A percentile compares a stretch with the other conserved stretches of the same genome.
Evolutionary conservation across 2,113 vertebrate species (phyloP).

Genomic region (Poeciliopsis retropinna): DNA sequence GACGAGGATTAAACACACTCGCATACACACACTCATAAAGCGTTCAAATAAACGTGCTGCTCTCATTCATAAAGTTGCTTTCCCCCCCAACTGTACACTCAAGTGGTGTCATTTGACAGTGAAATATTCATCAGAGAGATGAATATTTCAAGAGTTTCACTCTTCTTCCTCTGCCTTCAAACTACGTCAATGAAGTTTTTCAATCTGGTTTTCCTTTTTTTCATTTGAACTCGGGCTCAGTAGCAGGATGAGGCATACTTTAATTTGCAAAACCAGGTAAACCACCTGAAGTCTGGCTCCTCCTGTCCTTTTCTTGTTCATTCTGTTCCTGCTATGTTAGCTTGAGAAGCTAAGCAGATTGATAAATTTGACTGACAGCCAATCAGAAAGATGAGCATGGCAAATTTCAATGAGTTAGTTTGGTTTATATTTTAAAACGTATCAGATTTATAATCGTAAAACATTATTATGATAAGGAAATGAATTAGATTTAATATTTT

Average conservation of each 20-base stretch:
- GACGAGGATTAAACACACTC: conserved; percentile 40
- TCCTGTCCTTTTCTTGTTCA: no score
- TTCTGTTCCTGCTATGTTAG: no score
- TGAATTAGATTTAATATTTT: no score
- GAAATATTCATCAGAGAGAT: conserved; percentile 37
- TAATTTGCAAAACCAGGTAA: not conserved
- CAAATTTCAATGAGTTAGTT: no score
- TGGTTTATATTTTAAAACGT: no score
- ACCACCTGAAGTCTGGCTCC: not conserved
- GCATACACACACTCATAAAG: conserved; percentile 32
- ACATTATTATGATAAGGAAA: no score
- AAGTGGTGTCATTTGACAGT: conserved; percentile 34
- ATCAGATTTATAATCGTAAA: no score
- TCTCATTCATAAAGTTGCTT: conserved; percentile 44
- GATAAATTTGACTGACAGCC: no score
- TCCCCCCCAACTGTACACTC: conserved; percentile 4
- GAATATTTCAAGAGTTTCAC: not conserved
- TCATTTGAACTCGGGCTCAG: not conserved
- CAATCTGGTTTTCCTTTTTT: not conserved
- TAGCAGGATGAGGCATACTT: not conserved
- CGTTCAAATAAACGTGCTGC: conserved; percentile 7
- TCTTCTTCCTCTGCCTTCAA: not conserved
- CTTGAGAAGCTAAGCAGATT: no score
- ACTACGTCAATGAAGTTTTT: no score
- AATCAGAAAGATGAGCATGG: no score